These are phyloP conservation scores for Metacarcinus magister DNA, from an alignment of 2,888 invertebrate species.

Conservation along the genomic window DNA sequence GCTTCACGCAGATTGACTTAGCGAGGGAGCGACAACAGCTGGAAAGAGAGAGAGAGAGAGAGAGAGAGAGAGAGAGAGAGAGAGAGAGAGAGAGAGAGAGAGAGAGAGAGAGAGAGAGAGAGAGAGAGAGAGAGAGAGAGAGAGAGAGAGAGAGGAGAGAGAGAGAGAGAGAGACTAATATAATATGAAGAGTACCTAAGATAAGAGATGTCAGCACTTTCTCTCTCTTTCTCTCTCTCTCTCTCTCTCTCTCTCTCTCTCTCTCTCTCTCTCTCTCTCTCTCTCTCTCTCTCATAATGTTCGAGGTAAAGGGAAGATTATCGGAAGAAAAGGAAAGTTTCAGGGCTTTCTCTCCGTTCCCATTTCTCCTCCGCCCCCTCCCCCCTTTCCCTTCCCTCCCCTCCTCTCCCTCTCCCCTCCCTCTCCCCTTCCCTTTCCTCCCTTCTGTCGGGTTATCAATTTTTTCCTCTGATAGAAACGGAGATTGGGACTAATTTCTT, in stretches of 20 bases:
- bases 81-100: too few species aligned
- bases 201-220: neutral
- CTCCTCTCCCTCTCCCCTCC: neutral
- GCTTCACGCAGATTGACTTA: too few species aligned
- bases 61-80: too few species aligned
- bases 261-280: conserved; percentile 48
- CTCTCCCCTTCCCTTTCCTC: neutral
- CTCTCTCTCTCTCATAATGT: conserved; percentile 44
- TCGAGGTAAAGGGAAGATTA: neutral
- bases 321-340: conserved; percentile 29
- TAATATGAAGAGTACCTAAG: too few species aligned
- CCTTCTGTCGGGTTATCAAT: neutral
- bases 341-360: neutral
- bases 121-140: too few species aligned
- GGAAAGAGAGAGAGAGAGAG: neutral
- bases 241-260: conserved; percentile 31
- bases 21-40: conserved; percentile 9
- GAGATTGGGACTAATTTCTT: conserved; percentile 9
- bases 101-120: too few species aligned
- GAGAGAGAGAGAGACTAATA: neutral
- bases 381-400: neutral
- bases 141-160: neutral
- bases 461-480: conserved; percentile 36
- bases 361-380: neutral
- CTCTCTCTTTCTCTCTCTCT: neutral